Base-by-base conservation (phyloP, 2,797 vertebrate genomes). In the Hippocampus kuda region DNA sequence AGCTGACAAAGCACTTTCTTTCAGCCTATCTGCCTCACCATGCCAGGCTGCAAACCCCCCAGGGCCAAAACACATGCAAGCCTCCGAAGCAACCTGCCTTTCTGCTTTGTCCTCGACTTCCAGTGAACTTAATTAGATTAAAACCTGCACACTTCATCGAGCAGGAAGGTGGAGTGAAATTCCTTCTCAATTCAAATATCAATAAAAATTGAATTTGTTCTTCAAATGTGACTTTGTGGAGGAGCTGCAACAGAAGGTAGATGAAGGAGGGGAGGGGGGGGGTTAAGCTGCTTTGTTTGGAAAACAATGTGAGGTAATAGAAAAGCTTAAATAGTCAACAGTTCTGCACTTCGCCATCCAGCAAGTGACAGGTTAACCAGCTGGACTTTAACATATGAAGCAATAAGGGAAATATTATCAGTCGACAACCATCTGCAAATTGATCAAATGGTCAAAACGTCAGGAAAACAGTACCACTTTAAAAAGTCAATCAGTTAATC, bases 1-100 rank as follows among this genome's bases (percentile, higher is more conserved):
- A 67, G 78, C 85, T 81, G 85, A 87, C 84, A 84, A 83, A 84
- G 79, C 77, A 79, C 77, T 78, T 80, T 83, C 81, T 83, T 85
- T 80, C 67, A 77, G 69, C n/a, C 20, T 27, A 46, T 65, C 72
- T 49, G 70, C 57, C 76, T 71, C 9, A n/a, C 49, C 34, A 44
- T 75, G 74, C 77, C 78, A 80, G 68, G 34, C 65, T 30, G 53
- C 62, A 71, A 65, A 69, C 75, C 38, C 72, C 76, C 76, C 64
- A 1, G 66, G 75, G 70, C 70, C 76, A 65, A 73, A 75, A 69
- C 70, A 77, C 11, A 66, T n/a, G 22, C 65, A 12, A 68, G 65
- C 64, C 68, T 22, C 41, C 68, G 65, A 68, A 46, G 70, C 67
- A 61, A 61, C 30, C 59, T 61, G 59, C 20, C 59, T 61, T 51